Evolutionary conservation across 2,797 vertebrate species (phyloP), one percentile per base, ranked within the genome.

Genomic region (Rallus crepitans): DNA sequence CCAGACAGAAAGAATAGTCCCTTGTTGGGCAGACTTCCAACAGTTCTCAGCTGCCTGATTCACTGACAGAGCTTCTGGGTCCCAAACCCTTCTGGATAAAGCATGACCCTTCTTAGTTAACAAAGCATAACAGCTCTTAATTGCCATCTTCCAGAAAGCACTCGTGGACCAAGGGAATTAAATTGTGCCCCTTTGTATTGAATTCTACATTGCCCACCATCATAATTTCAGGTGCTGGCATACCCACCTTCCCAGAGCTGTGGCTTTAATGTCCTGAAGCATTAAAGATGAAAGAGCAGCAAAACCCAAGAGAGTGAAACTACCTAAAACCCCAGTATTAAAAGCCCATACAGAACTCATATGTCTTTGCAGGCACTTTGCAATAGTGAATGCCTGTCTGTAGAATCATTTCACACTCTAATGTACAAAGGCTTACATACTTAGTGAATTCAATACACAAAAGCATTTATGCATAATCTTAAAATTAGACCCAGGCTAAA

Each of bases 81-180:
- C 50, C 42, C 3, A 3, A 78, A 83, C 45, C 45, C 19, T 89
- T 68, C 48, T 68, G 48, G 45, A 47, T 80, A 72, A 59, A 66
- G 37, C 9, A 31, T 31, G 45, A 68, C n/a, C 47, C 39, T 81
- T 70, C 39, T 48, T 25, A 5, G 25, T 71, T 89, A 77, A 72
- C 45, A 76, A 89, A 87, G 72, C 15, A n/a, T 60, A 85, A 66
- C 71, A 89, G 68, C 27, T 86, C 59, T 85, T 92, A 91, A 66
- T 40, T 7, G 3, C 25, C 63, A 70, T 12, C 28, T 85, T 66
- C 53, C 33, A 81, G 70, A 78, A 93, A 83, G 33, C 50, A 48
- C 6, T 39, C 37, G 42, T 59, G 47, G 27, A 55, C 70, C 5
- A 3, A 73, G 31, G 28, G 28, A 89, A 53, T 57, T 77, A 75